Percentiles rank a stretch among this genome's conserved stretches.
phyloP scores from a whole-genome alignment of 1,140 invertebrate species.

The Aphelinus certus region DNA sequence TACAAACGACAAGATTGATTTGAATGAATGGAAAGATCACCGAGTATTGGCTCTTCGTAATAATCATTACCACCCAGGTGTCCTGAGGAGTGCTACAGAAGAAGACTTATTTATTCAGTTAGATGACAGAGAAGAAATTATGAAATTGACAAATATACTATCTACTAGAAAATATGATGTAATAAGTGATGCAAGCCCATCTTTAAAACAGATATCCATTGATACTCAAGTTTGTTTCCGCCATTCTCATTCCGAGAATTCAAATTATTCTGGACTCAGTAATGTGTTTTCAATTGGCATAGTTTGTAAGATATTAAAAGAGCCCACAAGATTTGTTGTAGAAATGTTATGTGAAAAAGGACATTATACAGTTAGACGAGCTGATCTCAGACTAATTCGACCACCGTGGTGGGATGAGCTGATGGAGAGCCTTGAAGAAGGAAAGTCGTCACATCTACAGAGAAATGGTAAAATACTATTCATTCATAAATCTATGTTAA shows the following conservation, averaged over 20 bases:
- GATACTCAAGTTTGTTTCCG: constrained; percentile 75
- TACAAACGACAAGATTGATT: constrained; percentile 71
- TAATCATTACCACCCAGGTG: constrained; percentile 85
- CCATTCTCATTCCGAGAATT: constrained; percentile 66
- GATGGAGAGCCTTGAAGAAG: constrained; percentile 70
- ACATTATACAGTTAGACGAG: constrained; percentile 77
- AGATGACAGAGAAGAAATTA: constrained; percentile 69
- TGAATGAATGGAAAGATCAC: constrained; percentile 91
- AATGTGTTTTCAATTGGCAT: constrained; percentile 86
- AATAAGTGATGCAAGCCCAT: constrained; percentile 92
- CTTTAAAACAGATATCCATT: constrained; percentile 76
- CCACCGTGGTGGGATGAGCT: constrained; percentile 97
- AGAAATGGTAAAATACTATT: not conserved
- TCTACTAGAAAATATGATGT: constrained; percentile 84
- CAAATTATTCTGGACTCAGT: constrained; percentile 55
- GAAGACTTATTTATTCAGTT: constrained; percentile 60
- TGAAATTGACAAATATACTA: constrained; percentile 77
- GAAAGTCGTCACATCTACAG: not conserved
- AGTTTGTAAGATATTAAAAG: constrained; percentile 77
- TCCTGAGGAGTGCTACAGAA: constrained; percentile 66
- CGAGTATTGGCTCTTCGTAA: constrained; percentile 84
- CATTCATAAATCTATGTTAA: not conserved
- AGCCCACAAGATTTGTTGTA: constrained; percentile 81
- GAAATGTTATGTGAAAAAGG: constrained; percentile 69
- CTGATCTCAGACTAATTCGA: constrained; percentile 87